Base-by-base conservation (phyloP, 1,140 invertebrate species). In the Sipha flava region DNA sequence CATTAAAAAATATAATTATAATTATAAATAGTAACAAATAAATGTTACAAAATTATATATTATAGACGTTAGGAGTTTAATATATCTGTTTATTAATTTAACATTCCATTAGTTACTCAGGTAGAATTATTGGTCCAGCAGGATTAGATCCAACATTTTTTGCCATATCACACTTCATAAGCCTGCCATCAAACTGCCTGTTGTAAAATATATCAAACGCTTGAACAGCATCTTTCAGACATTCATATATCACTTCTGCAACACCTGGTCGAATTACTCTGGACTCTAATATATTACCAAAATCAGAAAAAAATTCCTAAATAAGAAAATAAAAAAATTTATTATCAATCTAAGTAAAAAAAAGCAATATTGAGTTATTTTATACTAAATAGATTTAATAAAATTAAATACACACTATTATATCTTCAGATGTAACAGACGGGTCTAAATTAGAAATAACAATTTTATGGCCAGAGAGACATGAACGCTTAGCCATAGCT, bases 131-230 rank as follows among this genome's bases (percentile, higher is more conserved):
- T 40, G 34, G 49, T 10, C 34, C 34, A 40, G 16, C 26, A n/a
- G n/a, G n/a, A 12, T 26, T 77, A 40, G 73, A 77, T 47, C 34
- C 26, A 29, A 23, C 31, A 49, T 66, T 80, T 47, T 91, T 92
- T n/a, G 92, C 91, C 47, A 93, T 85, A 29, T 92, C 87, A 85
- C 92, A 93, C 83, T 92, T 92, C 92, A 94, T 94, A 4, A 92
- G 92, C 84, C 92, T 91, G 1, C 93, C 93, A 87, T 95, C 94
- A 26, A 95, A 87, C 84, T 96, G 94, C 68, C 95, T 87, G 85
- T 96, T 95, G 84, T 97, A 94, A 86, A 97, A 98, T 47, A 93
- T 91, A 83, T 96, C 93, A 9, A 96, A 93, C 31, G 95, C 95
- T 85, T 91, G 91, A 80, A 93, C 89, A 54, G 95, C 95, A 87